A percentile compares a stretch with the other conserved stretches of the same genome.
Conservation (phyloP, 92 coral and sea anemone genomes). For the Palythoa grandiflora region DNA sequence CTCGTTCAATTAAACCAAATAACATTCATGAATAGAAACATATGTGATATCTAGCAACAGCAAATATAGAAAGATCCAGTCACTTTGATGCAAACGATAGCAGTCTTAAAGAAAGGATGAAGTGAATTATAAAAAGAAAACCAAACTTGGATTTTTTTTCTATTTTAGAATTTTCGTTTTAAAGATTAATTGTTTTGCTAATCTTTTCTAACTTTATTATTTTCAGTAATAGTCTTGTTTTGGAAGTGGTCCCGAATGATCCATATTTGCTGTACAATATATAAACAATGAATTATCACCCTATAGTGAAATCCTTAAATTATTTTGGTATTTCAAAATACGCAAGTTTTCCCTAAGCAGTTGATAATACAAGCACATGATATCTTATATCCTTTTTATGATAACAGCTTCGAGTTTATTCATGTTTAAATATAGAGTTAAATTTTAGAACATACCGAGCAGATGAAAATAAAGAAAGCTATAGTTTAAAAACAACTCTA, state of each 20-base stretch:
- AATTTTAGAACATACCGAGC: not conserved
- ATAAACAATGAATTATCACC: not conserved
- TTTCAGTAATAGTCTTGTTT: not conserved
- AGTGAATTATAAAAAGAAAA: not conserved
- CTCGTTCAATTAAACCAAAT: constrained; percentile 28
- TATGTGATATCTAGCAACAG: constrained; percentile 92
- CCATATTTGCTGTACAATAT: not conserved
- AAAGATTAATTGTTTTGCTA: not conserved
- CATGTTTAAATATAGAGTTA: constrained; percentile 4
- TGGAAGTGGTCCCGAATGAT: not conserved
- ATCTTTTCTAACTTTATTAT: not conserved
- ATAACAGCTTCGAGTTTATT: too few relatives aligned
- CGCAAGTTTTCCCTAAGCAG: not conserved
- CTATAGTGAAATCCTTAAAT: not conserved
- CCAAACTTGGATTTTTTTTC: not conserved
- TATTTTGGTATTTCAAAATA: not conserved
- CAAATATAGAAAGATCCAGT: not conserved
- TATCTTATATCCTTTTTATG: too few relatives aligned
- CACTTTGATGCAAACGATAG: not conserved
- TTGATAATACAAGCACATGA: too few relatives aligned
- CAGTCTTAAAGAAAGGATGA: not conserved
- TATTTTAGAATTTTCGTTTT: not conserved
- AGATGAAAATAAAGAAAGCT: not conserved
- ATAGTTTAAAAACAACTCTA: not conserved
- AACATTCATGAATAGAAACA: constrained; percentile 66